Base-by-base conservation (phyloP, 1,140 invertebrate genomes). In the Bombus fervidus region DNA sequence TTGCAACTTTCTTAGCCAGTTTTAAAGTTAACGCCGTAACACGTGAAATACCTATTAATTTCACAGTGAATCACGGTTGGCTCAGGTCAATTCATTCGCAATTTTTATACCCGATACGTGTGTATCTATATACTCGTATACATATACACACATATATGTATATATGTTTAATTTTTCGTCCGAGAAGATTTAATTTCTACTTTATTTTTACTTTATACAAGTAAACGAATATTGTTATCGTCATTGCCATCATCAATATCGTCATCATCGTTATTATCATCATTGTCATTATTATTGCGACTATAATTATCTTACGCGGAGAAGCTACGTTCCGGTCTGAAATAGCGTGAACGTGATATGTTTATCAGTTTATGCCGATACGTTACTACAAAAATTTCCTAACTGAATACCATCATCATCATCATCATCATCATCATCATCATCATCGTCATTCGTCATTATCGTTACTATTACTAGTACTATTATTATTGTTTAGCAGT, bases 101-200 rank as follows among this genome's bases (percentile, higher is more conserved):
- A 88, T 31, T 91, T 91, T 90, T 89, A 91, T 91, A 90, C 89
- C 66, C 80, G 22, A 73, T 47, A 18, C 53, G 28, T 81, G 69
- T 71, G 34, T 72, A 72, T 72, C 28, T 53, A 79, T 86, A 47
- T 12, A 47, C 25, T 12, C 10, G 31, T 25, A 53, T 28, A 22
- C 31, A 74, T 34, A 53, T 12, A 53, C 31, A 74, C 22, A 8
- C 34, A 9, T 43, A n/a, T 18, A 12, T 74, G 22, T 47, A 59
- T 72, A 57, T 41, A 81, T 66, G 69, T 89, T 85, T 87, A 87
- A 80, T 92, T 91, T 87, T 85, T 86, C 83, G 82, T 85, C 69
- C 31, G 76, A 69, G 34, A 86, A 68, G 64, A 81, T 87, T 75
- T 83, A 75, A 73, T 75, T 91, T 86, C 47, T 53, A 53, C 47